Base-by-base conservation (phyloP, 1,140 invertebrate genomes). In the Potamilus streckersoni region DNA sequence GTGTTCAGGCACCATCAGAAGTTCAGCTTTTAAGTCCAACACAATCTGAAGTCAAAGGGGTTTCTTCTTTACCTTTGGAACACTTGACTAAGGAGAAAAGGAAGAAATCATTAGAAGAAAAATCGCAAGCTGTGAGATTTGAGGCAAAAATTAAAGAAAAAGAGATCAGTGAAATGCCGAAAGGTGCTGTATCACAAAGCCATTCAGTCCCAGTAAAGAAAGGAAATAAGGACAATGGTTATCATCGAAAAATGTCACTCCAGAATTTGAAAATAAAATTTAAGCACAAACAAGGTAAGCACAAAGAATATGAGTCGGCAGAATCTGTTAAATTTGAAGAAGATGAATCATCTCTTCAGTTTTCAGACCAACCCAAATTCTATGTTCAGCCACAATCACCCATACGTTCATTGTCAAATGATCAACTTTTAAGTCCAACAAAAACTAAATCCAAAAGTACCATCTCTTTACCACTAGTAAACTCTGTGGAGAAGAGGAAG, bases 211-310 rank as follows among this genome's bases (percentile, higher is more conserved):
- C 31, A 20, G 0, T 31, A n/a, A 8, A 20, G 31, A 20, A 20
- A 66, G 31, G 6, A 17, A 31, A 66, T 14, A 66, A 62, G 31
- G 5, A 2, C 6, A 20, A 69, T 13, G 69, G 60, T 61, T 69
- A 61, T 60, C 19, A 64, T 55, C 63, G 60, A 19, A 76, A 72
- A 67, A 68, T 71, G 64, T 71, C 76, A 58, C 69, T 73, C 3
- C 73, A 73, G 31, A 78, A 69, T 27, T 78, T 78, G 23, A 78
- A 78, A 65, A 5, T 73, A 63, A 71, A 65, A 23, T 66, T 76
- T 16, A 63, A 65, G 55, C 61, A 67, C 60, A 59, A 49, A 49
- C 38, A 49, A 8, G 38, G 38, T 49, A 49, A 49, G 38, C 38
- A 49, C 38, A 49, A 49, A 49, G 11, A 49, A 8, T 0, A 49